These are phyloP conservation scores for Drosophila azteca DNA, from an alignment of 1,140 invertebrate genomes.

Conservation along the genomic window DNA sequence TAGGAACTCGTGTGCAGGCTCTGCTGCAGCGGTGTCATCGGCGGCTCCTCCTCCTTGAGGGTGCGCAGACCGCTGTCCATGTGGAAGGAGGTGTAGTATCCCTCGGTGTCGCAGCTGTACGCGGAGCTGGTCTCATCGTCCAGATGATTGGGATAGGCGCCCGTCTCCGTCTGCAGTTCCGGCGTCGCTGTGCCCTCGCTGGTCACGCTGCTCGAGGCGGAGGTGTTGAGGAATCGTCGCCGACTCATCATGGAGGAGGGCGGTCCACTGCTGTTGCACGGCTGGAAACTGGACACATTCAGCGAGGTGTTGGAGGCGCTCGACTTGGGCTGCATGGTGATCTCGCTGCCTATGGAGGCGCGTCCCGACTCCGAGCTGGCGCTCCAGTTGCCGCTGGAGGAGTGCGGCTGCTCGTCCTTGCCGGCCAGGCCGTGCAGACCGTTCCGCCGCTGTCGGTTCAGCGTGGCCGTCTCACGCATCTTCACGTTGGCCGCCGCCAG, in stretches of 20 bases:
- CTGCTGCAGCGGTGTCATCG: constrained; percentile 87
- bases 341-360: constrained; percentile 92
- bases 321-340: constrained; percentile 90
- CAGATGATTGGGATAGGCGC: constrained; percentile 85
- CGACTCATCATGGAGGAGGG: constrained; percentile 89
- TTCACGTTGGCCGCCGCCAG: constrained; percentile 85
- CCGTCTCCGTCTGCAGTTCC: constrained; percentile 88
- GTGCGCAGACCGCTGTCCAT: constrained; percentile 96
- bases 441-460: constrained; percentile 85
- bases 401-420: constrained; percentile 92
- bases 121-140: constrained; percentile 96
- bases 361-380: constrained; percentile 94
- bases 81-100: constrained; percentile 98
- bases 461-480: constrained; percentile 88
- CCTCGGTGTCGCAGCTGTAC: constrained; percentile 97
- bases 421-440: constrained; percentile 81
- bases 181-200: constrained; percentile 94
- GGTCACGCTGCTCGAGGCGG: constrained; percentile 91
- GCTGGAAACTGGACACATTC: constrained; percentile 86
- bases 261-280: constrained; percentile 85
- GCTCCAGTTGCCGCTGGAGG: constrained; percentile 97
- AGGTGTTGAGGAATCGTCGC: constrained; percentile 88
- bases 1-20: constrained; percentile 85
- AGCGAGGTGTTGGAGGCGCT: constrained; percentile 88
- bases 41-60: constrained; percentile 91